A percentile compares a stretch with the other conserved stretches of the same genome.
Evolutionary conservation across 2,888 invertebrate genomes (phyloP).

Genomic region (Drosophila anomalipes): DNA sequence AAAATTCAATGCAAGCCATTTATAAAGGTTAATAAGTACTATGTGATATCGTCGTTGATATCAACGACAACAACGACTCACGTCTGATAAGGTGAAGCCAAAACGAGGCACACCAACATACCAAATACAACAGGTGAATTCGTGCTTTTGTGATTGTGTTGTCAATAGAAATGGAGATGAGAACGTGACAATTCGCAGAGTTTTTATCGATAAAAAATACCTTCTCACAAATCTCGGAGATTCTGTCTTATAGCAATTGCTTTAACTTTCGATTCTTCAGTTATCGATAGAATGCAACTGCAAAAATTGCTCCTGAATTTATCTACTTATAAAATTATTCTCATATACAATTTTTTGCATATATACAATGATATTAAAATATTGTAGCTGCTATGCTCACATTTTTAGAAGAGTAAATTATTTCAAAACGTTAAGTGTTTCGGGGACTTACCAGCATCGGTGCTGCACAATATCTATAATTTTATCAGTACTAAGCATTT

Average conservation of each 20-base stretch:
- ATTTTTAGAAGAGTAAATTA: not conserved
- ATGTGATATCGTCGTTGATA: conserved; percentile 48
- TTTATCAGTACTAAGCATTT: not conserved
- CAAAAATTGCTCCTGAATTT: not conserved
- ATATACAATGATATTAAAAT: not conserved
- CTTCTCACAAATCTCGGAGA: not conserved
- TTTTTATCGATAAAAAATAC: conserved; percentile 21
- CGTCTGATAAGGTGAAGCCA: conserved; percentile 58
- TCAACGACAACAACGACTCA: conserved; percentile 27
- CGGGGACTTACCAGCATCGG: not conserved
- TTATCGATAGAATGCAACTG: not conserved
- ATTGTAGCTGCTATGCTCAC: not conserved
- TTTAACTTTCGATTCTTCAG: not conserved
- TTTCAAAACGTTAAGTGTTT: not conserved
- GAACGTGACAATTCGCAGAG: conserved; percentile 1
- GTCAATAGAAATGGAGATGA: conserved; percentile 29
- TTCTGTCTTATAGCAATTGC: not conserved
- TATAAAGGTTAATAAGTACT: conserved; percentile 58
- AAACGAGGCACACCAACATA: conserved; percentile 17
- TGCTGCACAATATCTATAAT: not conserved
- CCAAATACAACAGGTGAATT: conserved; percentile 18
- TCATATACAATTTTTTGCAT: not conserved
- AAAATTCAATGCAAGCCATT: conserved; percentile 64
- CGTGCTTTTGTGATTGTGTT: conserved; percentile 13
- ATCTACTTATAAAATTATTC: not conserved